Percentiles rank a stretch among this genome's conserved stretches.
These are phyloP conservation scores for Zaprionus taronus DNA, from an alignment of 1,140 invertebrate genomes.

Conservation along the genomic window DNA sequence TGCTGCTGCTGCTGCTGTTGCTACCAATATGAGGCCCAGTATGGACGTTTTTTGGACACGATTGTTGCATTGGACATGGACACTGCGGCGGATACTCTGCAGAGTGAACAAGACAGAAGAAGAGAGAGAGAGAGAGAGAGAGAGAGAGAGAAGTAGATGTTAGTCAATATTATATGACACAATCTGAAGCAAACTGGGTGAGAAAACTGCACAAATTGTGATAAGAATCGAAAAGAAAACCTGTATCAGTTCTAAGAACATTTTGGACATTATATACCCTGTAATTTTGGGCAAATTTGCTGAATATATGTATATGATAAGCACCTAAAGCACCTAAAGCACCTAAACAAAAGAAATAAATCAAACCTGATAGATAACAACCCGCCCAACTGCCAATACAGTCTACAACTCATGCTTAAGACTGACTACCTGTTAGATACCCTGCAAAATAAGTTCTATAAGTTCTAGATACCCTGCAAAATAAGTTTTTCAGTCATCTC, in stretches of 20 bases:
- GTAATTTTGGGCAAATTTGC: neutral
- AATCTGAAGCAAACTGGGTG: neutral
- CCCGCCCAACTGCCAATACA: too few species aligned
- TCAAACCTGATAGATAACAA: too few species aligned
- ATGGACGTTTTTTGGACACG: conserved; percentile 98
- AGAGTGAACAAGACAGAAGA: conserved; percentile 10
- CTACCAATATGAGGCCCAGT: conserved; percentile 97
- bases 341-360: too few species aligned
- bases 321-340: too few species aligned
- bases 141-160: neutral
- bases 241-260: too few species aligned
- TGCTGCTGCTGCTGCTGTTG: conserved; percentile 81
- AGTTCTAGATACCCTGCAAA: too few species aligned
- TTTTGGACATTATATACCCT: neutral
- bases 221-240: neutral
- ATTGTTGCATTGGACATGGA: conserved; percentile 93
- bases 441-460: too few species aligned
- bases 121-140: neutral
- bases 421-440: too few species aligned
- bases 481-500: too few species aligned
- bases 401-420: too few species aligned
- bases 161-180: neutral
- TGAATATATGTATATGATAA: too few species aligned
- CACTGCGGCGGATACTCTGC: conserved; percentile 88
- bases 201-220: neutral